These are phyloP conservation scores for Salvelinus sp. DNA, from an alignment of 2,113 vertebrate species.

Conservation along the genomic window DNA sequence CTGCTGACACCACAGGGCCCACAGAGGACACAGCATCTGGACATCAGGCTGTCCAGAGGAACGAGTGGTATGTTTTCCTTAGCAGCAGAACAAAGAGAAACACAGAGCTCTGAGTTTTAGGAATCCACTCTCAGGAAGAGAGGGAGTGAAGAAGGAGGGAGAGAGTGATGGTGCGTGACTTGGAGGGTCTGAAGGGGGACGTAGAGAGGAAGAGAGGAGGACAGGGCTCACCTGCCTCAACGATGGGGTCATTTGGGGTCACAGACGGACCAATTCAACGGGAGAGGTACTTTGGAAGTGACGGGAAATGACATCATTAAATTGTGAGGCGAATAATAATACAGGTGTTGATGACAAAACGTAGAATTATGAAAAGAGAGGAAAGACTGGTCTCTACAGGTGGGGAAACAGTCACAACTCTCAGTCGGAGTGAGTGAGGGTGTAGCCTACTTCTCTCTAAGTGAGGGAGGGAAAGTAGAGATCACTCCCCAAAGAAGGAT, in stretches of 20 bases:
- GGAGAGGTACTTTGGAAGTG: constrained; percentile 24
- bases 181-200: background rate
- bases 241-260: too few species aligned
- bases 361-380: too few species aligned
- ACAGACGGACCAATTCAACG: too few species aligned
- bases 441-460: constrained; percentile 12
- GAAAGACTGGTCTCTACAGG: too few species aligned
- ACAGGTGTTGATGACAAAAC: constrained; percentile 33
- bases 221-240: too few species aligned
- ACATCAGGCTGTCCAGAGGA: constrained; percentile 5
- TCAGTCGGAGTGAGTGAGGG: too few species aligned
- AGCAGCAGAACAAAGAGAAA: constrained; percentile 45
- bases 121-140: constrained; percentile 32
- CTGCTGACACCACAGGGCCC: constrained; percentile 39
- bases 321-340: constrained; percentile 26
- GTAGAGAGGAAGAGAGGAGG: background rate
- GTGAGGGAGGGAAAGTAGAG: too few species aligned
- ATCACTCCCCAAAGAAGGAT: too few species aligned
- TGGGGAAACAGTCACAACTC: too few species aligned
- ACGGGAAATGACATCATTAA: constrained; percentile 50
- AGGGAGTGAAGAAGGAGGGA: constrained; percentile 7
- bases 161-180: background rate
- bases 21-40: constrained; percentile 69
- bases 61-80: constrained; percentile 44
- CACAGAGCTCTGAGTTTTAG: constrained; percentile 11